Conservation (phyloP, 2,113 vertebrate genomes). For the Rhinolophus ferrumequinum region DNA sequence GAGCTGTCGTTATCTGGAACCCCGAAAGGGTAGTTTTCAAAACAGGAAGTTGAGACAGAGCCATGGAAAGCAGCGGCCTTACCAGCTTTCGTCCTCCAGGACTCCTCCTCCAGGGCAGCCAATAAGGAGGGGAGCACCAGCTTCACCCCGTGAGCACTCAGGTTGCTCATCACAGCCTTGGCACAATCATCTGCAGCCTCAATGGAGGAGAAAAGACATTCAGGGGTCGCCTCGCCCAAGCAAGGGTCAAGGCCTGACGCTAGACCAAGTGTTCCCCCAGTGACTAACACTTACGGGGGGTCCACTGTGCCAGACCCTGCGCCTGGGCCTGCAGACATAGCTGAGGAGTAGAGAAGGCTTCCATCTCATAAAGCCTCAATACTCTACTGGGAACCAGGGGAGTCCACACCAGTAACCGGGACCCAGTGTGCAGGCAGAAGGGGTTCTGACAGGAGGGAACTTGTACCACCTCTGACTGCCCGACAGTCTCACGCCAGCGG, state of each 20-base stretch:
- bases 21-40: not conserved
- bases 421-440: not conserved
- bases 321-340: not conserved
- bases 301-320: not conserved
- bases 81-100: constrained; percentile 99
- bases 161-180: constrained; percentile 98
- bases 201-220: constrained; percentile 78
- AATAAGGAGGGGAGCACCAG: constrained; percentile 96
- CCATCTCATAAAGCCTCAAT: not conserved
- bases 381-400: not conserved
- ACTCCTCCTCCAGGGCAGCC: constrained; percentile 97
- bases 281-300: not conserved
- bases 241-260: not conserved
- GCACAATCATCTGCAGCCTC: constrained; percentile 99
- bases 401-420: not conserved
- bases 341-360: not conserved
- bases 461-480: too few relatives aligned
- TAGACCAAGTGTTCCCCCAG: not conserved
- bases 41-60: not conserved
- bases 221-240: constrained; percentile 13
- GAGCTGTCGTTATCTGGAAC: not conserved
- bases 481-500: not conserved
- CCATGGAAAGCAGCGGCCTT: not conserved
- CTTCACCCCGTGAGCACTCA: constrained; percentile 98
- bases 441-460: fast-evolving